phyloP scores from a whole-genome alignment of 2,797 vertebrate species.

The Coendou prehensilis region DNA sequence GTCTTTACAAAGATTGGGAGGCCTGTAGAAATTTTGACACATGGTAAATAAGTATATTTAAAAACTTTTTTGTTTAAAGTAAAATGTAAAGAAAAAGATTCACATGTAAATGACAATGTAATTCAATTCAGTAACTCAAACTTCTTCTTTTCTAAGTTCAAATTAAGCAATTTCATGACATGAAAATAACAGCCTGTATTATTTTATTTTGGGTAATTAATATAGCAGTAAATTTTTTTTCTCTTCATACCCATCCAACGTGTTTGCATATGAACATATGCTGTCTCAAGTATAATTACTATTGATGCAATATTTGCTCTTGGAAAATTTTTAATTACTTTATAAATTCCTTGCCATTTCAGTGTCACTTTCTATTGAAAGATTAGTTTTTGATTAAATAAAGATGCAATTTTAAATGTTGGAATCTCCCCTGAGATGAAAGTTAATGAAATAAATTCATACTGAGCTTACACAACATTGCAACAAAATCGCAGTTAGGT shows the following conservation, averaged over 20 bases:
- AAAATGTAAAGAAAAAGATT: slow-evolving; percentile 19
- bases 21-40: not conserved
- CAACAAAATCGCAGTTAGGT: not conserved
- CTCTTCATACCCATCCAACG: not conserved
- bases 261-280: not conserved
- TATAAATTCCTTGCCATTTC: slow-evolving; percentile 52
- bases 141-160: slow-evolving; percentile 20
- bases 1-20: not conserved
- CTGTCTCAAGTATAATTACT: not conserved
- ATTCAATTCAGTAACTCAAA: slow-evolving; percentile 29
- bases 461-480: not conserved
- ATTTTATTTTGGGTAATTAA: slow-evolving; percentile 29
- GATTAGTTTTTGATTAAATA: slow-evolving; percentile 69
- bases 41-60: not conserved
- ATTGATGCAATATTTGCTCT: slow-evolving; percentile 31
- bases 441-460: slow-evolving; percentile 57
- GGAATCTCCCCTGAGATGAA: slow-evolving; percentile 6
- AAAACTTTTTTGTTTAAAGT: not conserved
- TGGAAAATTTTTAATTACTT: slow-evolving; percentile 56
- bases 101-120: not conserved
- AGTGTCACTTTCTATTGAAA: slow-evolving; percentile 45
- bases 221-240: not conserved
- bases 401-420: slow-evolving; percentile 31
- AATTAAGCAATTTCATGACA: not conserved
- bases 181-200: not conserved